Conservation (phyloP, 2,888 invertebrate species). For the Odontothrips loti region DNA sequence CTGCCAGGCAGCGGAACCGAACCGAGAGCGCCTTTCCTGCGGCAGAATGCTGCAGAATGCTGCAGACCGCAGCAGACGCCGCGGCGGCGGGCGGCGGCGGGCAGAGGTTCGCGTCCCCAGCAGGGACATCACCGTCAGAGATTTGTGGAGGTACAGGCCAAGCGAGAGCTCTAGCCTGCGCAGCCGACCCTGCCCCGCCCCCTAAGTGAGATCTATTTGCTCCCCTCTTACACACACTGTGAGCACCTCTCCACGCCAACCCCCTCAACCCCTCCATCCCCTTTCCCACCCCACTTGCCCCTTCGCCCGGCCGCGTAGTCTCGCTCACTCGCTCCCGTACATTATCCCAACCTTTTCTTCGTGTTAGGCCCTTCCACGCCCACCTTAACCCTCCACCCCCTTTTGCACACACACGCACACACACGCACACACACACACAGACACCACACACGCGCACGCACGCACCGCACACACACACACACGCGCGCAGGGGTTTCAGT, state of each 20-base stretch:
- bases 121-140: slow-evolving; percentile 18
- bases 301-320: not conserved
- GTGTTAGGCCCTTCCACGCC: not conserved
- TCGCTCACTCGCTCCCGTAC: too few species aligned
- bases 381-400: not conserved
- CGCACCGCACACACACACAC: not conserved
- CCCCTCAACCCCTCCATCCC: not conserved
- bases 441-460: not conserved
- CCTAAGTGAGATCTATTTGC: slow-evolving; percentile 26
- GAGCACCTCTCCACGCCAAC: not conserved
- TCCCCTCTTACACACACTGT: slow-evolving; percentile 7
- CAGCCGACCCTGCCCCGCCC: not conserved
- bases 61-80: too few species aligned
- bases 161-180: not conserved
- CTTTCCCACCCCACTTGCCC: not conserved
- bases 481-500: not conserved
- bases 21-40: too few species aligned
- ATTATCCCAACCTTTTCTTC: too few species aligned
- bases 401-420: not conserved
- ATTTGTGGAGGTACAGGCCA: slow-evolving; percentile 22
- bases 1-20: too few species aligned
- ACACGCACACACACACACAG: not conserved
- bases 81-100: too few species aligned
- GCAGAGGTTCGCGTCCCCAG: not conserved
- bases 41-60: too few species aligned